These are phyloP conservation scores for Agapostemon virescens DNA, from an alignment of 2,888 invertebrate genomes.

Conservation along the genomic window DNA sequence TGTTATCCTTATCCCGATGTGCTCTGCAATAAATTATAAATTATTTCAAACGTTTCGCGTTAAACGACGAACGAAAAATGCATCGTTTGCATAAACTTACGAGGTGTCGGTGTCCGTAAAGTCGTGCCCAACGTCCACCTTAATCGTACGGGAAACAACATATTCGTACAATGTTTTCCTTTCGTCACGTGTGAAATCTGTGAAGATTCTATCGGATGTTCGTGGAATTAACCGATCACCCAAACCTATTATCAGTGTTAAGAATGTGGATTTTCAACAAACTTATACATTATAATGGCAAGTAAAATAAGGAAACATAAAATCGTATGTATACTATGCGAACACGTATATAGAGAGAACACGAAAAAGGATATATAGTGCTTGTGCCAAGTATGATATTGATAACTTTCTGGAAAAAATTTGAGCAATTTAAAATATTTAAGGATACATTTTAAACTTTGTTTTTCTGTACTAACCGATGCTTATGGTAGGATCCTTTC, in stretches of 20 bases:
- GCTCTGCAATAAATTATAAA: constrained; percentile 49
- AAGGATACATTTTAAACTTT: constrained; percentile 21
- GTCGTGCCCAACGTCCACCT: constrained; percentile 74
- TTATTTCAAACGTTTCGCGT: not conserved
- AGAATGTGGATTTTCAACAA: constrained; percentile 60
- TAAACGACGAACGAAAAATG: not conserved
- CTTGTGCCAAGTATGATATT: constrained; percentile 74
- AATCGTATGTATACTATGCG: constrained; percentile 6
- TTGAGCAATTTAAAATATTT: constrained; percentile 62
- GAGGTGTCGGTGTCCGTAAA: constrained; percentile 71
- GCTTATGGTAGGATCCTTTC: constrained; percentile 69
- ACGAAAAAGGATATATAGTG: constrained; percentile 79
- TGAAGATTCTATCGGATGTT: constrained; percentile 77
- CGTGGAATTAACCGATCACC: constrained; percentile 77
- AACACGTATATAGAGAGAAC: constrained; percentile 66
- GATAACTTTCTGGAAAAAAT: constrained; percentile 78
- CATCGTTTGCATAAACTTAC: constrained; percentile 64
- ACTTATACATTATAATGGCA: constrained; percentile 26
- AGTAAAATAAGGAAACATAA: constrained; percentile 36
- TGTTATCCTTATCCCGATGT: constrained; percentile 49
- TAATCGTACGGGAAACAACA: constrained; percentile 74
- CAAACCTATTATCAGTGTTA: constrained; percentile 74
- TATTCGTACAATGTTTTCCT: constrained; percentile 78
- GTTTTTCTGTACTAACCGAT: constrained; percentile 71
- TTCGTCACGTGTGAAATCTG: constrained; percentile 79